Base-by-base conservation (phyloP, 2,888 invertebrate genomes). In the Drosophila robusta region DNA sequence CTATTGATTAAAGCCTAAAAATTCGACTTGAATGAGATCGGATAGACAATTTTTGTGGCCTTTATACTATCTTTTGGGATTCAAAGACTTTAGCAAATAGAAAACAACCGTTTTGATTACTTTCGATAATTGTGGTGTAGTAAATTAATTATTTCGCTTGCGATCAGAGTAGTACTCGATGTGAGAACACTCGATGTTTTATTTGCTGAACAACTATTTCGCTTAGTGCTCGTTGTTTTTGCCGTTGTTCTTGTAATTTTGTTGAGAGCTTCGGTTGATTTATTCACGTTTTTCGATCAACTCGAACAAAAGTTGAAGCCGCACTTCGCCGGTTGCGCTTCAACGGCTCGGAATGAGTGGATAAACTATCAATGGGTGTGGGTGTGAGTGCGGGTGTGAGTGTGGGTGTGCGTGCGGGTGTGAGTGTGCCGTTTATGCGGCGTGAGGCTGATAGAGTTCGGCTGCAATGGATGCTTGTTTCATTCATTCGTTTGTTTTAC, bases 271-370 rank as follows among this genome's bases (percentile, higher is more conserved):
- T 66, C 56, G 52, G 77, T 61, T 68, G 56, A 54, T 77, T 68
- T 77, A 58, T 68, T 77, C 51, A 22, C 60, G 54, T 61, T 72
- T 61, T 72, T 68, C 73, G 73, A 72, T 77, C 80, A 86, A 75
- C 79, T 80, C 68, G 64, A 85, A 66, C 64, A 75, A 83, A 87
- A 83, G 82, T 80, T 81, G 78, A 77, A 83, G 83, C 67, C 70
- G 67, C 84, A 78, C 80, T 74, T 64, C 42, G 74, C 66, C 68
- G 75, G 66, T 75, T 72, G 70, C 85, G 81, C 87, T 87, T 70
- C 81, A 81, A 62, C 70, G 85, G 67, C 71, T 79, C 63, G 76
- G 71, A 75, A 74, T 83, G 80, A 72, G 80, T 82, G 75, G 60
- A 72, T 75, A 66, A 71, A 66, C 77, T 76, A 76, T 71, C 57